Percentiles rank a stretch among this genome's conserved stretches.
Evolutionary conservation across 2,888 invertebrate genomes (phyloP).

Genomic region (Glaucopsyche alexis): DNA sequence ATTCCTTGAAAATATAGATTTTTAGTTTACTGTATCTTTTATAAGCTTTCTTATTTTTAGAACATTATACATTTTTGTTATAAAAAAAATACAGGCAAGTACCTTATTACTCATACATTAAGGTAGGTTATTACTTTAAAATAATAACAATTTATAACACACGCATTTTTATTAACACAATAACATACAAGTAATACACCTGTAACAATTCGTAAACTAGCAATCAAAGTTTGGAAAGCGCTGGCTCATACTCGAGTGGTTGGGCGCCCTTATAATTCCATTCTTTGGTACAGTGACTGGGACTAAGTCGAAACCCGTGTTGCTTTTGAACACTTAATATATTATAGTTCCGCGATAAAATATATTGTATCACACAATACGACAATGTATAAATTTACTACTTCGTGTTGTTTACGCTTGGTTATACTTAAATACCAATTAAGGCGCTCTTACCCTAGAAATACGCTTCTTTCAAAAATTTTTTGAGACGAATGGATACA

Average conservation of each 20-base stretch:
- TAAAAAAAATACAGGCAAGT: too few relatives aligned
- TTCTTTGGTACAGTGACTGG: conserved; percentile 61
- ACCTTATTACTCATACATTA: too few relatives aligned
- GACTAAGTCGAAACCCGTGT: conserved; percentile 72
- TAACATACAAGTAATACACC: not conserved
- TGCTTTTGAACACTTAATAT: conserved; percentile 45
- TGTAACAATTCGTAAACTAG: not conserved
- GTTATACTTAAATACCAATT: conserved; percentile 18
- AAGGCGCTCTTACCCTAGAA: too few relatives aligned
- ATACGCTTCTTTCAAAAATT: too few relatives aligned
- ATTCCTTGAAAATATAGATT: too few relatives aligned
- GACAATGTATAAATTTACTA: conserved; percentile 23
- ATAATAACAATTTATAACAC: too few relatives aligned
- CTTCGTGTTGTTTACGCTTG: conserved; percentile 21
- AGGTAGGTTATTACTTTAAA: too few relatives aligned
- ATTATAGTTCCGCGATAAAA: conserved; percentile 41
- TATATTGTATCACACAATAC: conserved; percentile 21
- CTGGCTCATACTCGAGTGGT: conserved; percentile 44
- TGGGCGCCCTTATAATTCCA: conserved; percentile 68
- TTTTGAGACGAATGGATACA: too few relatives aligned
- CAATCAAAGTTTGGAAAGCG: not conserved
- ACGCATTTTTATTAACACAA: too few relatives aligned
- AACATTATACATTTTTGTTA: too few relatives aligned
- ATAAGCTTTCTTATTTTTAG: too few relatives aligned
- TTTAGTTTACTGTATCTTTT: too few relatives aligned